phyloP scores from a whole-genome alignment of 30 jellyfish, hydroid and myxozoan species.

The Aurelia sp. region DNA sequence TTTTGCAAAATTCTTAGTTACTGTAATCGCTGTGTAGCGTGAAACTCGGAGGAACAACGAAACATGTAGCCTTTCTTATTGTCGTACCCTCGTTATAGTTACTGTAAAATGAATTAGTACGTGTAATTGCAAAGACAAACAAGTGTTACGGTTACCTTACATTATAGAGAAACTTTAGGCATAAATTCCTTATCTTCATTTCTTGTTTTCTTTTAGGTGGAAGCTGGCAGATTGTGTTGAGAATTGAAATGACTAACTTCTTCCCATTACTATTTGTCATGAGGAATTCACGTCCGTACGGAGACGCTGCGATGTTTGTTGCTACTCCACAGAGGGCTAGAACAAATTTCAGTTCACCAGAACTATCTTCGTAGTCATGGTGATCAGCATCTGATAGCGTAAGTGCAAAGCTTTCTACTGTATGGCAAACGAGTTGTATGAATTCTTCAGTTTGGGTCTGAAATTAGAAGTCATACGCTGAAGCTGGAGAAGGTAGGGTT shows the following conservation, averaged over 20 bases:
- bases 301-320: constrained; percentile 88
- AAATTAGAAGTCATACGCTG: not conserved
- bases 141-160: constrained; percentile 35
- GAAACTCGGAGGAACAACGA: no score
- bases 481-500: no score
- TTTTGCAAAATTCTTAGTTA: no score
- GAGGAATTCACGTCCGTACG: constrained; percentile 82
- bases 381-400: constrained; percentile 54
- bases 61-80: no score
- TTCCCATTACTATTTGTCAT: constrained; percentile 37
- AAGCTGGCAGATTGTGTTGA: constrained; percentile 25
- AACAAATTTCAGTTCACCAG: constrained; percentile 66
- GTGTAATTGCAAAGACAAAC: no score
- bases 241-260: constrained; percentile 37
- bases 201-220: constrained; percentile 47
- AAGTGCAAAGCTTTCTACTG: constrained; percentile 80
- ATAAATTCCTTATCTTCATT: constrained; percentile 74
- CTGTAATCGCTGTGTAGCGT: no score
- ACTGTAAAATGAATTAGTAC: no score
- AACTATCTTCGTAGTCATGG: constrained; percentile 22
- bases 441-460: constrained; percentile 76
- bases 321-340: constrained; percentile 85
- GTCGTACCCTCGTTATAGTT: no score
- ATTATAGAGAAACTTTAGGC: constrained; percentile 77
- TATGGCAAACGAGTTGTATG: constrained; percentile 80